Percentiles rank a stretch among this genome's conserved stretches.
phyloP scores from a whole-genome alignment of 2,888 invertebrate genomes.

The Danaus chrysippus region DNA sequence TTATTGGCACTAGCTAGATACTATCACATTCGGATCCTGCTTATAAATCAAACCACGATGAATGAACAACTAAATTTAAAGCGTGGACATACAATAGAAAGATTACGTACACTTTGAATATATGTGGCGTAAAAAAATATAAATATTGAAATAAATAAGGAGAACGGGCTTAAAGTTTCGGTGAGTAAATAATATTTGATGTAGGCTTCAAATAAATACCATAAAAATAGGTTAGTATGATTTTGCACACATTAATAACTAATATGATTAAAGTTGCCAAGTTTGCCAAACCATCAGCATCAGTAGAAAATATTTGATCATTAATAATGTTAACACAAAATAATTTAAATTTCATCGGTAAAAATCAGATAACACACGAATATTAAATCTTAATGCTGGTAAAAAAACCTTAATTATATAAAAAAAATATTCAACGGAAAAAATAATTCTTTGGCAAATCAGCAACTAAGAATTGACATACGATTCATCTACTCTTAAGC shows the following conservation, averaged over 20 bases:
- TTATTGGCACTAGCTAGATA: slow-evolving; percentile 69
- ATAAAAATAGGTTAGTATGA: slow-evolving; percentile 11
- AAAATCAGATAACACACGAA: too few species aligned
- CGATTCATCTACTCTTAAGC: slow-evolving; percentile 41
- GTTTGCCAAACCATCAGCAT: slow-evolving; percentile 7
- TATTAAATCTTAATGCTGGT: too few species aligned
- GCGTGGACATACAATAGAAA: too few species aligned
- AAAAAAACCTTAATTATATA: too few species aligned
- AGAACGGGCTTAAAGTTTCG: too few species aligned
- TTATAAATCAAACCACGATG: slow-evolving; percentile 13
- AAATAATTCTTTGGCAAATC: slow-evolving; percentile 11
- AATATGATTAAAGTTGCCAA: slow-evolving; percentile 17
- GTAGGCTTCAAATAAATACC: not conserved
- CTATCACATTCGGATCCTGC: slow-evolving; percentile 62
- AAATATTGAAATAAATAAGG: too few species aligned
- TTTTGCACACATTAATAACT: slow-evolving; percentile 13
- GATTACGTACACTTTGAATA: too few species aligned
- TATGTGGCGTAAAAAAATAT: too few species aligned
- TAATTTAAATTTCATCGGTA: too few species aligned
- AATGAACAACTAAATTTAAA: not conserved
- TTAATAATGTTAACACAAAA: too few species aligned
- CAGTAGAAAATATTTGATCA: not conserved
- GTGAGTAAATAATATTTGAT: too few species aligned
- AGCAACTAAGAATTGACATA: slow-evolving; percentile 35
- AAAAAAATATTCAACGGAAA: too few species aligned